phyloP scores from a whole-genome alignment of 2,113 vertebrate species.

The Nothocercus nigrocapillus region DNA sequence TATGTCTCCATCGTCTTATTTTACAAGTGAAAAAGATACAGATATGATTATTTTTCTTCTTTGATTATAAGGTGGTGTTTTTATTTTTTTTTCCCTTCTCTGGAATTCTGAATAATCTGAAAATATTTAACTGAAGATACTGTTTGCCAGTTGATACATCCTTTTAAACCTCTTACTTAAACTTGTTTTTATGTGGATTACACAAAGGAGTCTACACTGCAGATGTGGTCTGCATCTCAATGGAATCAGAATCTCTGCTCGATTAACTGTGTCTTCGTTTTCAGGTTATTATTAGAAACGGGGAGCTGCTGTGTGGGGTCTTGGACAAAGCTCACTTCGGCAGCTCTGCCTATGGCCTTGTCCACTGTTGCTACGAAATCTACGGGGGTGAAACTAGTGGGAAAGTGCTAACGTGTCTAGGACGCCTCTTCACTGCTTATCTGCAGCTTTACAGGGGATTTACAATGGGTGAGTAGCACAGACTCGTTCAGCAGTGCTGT shows the following conservation, averaged over 20 bases:
- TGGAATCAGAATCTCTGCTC: background rate
- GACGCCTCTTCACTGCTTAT: conserved; percentile 95
- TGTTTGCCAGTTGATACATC: rapidly evolving
- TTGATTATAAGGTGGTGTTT: background rate
- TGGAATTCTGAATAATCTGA: background rate
- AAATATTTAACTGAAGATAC: background rate
- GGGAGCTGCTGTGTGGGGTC: conserved; percentile 92
- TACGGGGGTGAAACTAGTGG: conserved; percentile 93
- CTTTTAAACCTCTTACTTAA: background rate
- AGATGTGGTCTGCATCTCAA: background rate
- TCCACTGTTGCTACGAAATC: conserved; percentile 96
- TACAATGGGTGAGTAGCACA: conserved; percentile 86
- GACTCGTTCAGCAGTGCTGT: background rate
- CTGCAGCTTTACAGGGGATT: conserved; percentile 96
- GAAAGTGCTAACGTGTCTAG: conserved; percentile 91
- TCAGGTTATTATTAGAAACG: conserved; percentile 91
- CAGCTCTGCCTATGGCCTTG: conserved; percentile 93
- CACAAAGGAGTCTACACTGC: background rate
- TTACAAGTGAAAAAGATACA: background rate
- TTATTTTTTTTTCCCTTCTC: too few species aligned
- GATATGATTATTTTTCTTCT: background rate
- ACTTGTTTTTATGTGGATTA: background rate
- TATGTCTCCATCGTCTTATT: background rate
- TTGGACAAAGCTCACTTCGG: conserved; percentile 98
- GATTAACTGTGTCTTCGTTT: background rate